Evolutionary conservation across 2,113 vertebrate genomes (phyloP), one percentile per base, ranked within the genome.

Genomic region (Cygnus atratus): DNA sequence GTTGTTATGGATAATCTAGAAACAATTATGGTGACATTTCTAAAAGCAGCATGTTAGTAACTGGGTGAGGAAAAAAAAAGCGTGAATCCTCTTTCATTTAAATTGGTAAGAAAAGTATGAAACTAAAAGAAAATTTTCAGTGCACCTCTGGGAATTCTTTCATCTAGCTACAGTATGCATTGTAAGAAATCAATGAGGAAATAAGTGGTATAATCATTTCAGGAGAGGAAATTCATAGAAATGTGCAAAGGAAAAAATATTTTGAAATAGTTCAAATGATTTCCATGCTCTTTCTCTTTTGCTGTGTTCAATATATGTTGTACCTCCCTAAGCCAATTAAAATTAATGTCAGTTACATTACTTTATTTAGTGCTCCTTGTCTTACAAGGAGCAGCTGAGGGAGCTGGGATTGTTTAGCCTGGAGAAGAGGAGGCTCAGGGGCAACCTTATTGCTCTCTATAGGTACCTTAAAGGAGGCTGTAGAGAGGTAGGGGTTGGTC

Each of bases 261-360:
- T 95, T 94, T 68, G 61, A 86, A 88, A 80, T 29, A 33, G 22
- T 59, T 17, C 18, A 94, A 77, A 91, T 95, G 85, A 79, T 93
- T 93, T 96, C 74, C 91, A 73, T 43, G 41, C 70, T 91, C 28
- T 61, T 87, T 79, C 37, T 75, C 8, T 63, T 90, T 90, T 85
- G 12, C 20, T 73, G 1, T n/a, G 11, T 92, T 83, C 29, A 70
- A 6, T 44, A 39, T 26, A 31, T 62, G 7, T 31, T 80, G 9
- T 55, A 91, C 50, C 3, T 62, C 33, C 79, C 67, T 63, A 70
- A 59, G 5, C 4, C 50, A 74, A 52, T 41, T 55, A 46, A 87
- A 94, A 87, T 79, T 55, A 80, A 41, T 76, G 54, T 10, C n/a
- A 65, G 29, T 43, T 58, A 52, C 11, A 19, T 74, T 77, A 58